Percentiles rank a stretch among this genome's conserved stretches.
Conservation (phyloP, 2,888 invertebrate genomes). For the Limnephilus lunatus region DNA sequence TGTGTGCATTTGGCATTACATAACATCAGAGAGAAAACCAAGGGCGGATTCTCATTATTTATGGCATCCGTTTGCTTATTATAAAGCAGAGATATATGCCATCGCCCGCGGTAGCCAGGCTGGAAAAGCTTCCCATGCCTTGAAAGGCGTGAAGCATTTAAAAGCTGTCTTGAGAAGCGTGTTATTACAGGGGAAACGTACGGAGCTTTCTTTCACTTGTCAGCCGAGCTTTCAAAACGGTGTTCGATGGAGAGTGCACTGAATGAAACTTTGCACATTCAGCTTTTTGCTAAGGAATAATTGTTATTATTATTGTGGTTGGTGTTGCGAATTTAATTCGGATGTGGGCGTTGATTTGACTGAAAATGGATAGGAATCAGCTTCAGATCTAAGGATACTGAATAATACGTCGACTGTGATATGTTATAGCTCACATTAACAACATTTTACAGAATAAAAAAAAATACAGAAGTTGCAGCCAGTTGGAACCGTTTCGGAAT, state of each 20-base stretch:
- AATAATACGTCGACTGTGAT: background rate
- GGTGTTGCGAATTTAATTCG: slow-evolving; percentile 5
- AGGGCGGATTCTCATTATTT: slow-evolving; percentile 62
- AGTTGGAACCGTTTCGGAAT: too few species aligned
- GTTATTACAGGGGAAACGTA: slow-evolving; percentile 54
- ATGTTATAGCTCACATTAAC: background rate
- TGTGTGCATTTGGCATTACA: background rate
- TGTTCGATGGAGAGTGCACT: slow-evolving; percentile 40
- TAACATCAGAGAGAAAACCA: slow-evolving; percentile 30
- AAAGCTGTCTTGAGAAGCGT: slow-evolving; percentile 58
- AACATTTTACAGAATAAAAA: too few species aligned
- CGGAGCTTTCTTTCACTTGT: slow-evolving; percentile 21
- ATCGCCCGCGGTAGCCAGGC: slow-evolving; percentile 60
- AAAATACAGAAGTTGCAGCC: too few species aligned
- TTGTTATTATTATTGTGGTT: background rate
- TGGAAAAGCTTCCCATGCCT: slow-evolving; percentile 48
- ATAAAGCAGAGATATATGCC: slow-evolving; percentile 56
- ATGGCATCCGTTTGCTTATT: slow-evolving; percentile 64
- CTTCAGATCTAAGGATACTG: background rate
- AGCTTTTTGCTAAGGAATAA: background rate
- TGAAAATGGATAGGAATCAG: background rate
- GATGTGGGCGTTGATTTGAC: slow-evolving; percentile 14
- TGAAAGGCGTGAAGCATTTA: slow-evolving; percentile 57
- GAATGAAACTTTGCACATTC: slow-evolving; percentile 42
- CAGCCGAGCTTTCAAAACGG: slow-evolving; percentile 3